These are phyloP conservation scores for Poeciliopsis retropinna DNA, from an alignment of 2,113 vertebrate species.

Conservation along the genomic window DNA sequence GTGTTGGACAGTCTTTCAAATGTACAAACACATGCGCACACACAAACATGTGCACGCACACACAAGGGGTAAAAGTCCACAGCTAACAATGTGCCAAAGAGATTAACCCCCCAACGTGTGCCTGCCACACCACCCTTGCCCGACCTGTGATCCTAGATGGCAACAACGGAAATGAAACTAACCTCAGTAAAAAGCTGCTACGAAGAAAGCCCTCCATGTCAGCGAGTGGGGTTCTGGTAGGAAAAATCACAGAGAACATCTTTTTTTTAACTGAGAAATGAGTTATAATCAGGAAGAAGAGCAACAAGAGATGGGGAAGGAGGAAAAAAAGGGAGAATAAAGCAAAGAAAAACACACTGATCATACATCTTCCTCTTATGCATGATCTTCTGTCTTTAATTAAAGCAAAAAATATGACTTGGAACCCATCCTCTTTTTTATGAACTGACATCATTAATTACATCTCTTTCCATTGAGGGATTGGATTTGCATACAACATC, in stretches of 20 bases:
- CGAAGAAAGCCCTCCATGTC: constrained; percentile 86
- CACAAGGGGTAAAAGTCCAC: constrained; percentile 63
- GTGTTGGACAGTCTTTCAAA: constrained; percentile 61
- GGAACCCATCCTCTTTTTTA: constrained; percentile 68
- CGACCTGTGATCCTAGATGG: constrained; percentile 61
- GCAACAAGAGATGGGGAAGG: constrained; percentile 29
- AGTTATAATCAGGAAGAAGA: constrained; percentile 66
- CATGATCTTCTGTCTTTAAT: constrained; percentile 71
- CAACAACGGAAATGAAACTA: constrained; percentile 81
- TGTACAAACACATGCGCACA: constrained; percentile 52
- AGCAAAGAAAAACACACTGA: constrained; percentile 54
- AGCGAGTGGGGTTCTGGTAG: constrained; percentile 84
- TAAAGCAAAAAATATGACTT: constrained; percentile 70
- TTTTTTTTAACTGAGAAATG: constrained; percentile 78
- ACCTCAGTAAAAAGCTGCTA: constrained; percentile 88
- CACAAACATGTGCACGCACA: constrained; percentile 48
- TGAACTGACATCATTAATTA: constrained; percentile 79
- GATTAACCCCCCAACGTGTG: constrained; percentile 50
- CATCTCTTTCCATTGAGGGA: constrained; percentile 71
- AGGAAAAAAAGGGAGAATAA: constrained; percentile 18
- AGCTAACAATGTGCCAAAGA: constrained; percentile 69
- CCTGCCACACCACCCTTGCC: constrained; percentile 55
- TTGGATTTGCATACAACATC: constrained; percentile 79
- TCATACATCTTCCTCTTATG: constrained; percentile 70
- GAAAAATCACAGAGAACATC: constrained; percentile 84